Base-by-base conservation (phyloP, 2,888 invertebrate species). In the Idaea aversata region DNA sequence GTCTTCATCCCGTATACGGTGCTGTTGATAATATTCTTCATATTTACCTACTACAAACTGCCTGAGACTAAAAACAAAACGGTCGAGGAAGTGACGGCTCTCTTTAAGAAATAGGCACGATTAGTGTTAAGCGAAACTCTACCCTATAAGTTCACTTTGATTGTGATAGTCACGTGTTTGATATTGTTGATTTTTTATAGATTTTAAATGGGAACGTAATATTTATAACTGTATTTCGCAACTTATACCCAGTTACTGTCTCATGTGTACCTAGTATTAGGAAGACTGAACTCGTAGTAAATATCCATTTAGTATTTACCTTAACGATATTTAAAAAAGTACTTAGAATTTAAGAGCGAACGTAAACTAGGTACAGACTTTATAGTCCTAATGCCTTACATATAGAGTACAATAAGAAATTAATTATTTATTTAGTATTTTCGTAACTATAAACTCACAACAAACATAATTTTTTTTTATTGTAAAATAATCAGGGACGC, bases 61-160 rank as follows among this genome's bases (percentile, higher is more conserved):
- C 93, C 93, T 5, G 93, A 93, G 79, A 93, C 93, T 16, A 93
- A 93, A 78, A 93, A 93, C 71, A 91, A 84, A 70, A 87, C 91
- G 15, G 89, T 93, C 62, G 93, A 93, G 72, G 93, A 93, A 75
- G 93, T 93, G 34, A 91, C 93, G 68, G 88, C 90, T 83, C 83
- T 93, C 74, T 93, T 93, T 81, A 93, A 92, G 70, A 83, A 89
- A 72, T 89, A 85, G 79, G 67, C 66, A 61, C 61, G 67, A 69
- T 70, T 73, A 72, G 86, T 83, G 82, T 75, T 85, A 85, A 77
- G 67, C 62, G 7, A 85, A 83, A 83, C 76, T 65, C 65, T 80
- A 78, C 68, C 68, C 69, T 73, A 75, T 86, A 85, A 84, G 81
- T 84, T 74, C 81, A 80, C 71, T 81, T 77, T 79, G 77, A 79